A percentile compares a stretch with the other conserved stretches of the same genome.
phyloP scores from a whole-genome alignment of 2,888 invertebrate species.

The Scotopteryx bipunctaria region DNA sequence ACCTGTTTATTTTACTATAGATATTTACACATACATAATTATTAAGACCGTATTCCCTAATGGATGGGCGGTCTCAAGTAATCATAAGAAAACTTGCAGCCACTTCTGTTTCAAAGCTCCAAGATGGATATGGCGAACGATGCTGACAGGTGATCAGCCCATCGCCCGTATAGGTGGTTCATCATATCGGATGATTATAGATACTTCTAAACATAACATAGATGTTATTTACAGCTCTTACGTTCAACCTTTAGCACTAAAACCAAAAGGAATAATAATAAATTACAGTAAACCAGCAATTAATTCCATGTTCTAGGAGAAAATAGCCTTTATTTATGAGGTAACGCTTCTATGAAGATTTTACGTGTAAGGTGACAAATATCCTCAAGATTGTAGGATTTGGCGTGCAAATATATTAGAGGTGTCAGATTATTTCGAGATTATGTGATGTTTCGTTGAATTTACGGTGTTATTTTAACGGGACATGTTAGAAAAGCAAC shows the following conservation, averaged over 20 bases:
- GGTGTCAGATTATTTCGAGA: slow-evolving; percentile 32
- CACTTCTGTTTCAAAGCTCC: no score
- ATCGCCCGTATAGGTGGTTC: no score
- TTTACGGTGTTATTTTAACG: slow-evolving; percentile 15
- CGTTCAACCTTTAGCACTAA: slow-evolving; percentile 25
- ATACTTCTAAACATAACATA: no score
- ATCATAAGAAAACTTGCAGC: no score
- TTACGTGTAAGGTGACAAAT: slow-evolving; percentile 58
- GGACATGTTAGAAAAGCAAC: slow-evolving; percentile 7
- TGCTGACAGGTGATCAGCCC: no score
- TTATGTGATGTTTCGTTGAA: slow-evolving; percentile 18
- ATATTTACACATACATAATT: no score
- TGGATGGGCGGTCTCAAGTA: no score
- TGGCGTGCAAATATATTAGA: slow-evolving; percentile 32
- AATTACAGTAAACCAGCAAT: slow-evolving; percentile 33
- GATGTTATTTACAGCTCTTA: slow-evolving; percentile 11
- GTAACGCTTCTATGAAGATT: slow-evolving; percentile 53
- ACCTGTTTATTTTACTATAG: no score
- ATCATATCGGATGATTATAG: no score
- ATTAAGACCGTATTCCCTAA: no score
- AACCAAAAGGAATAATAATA: slow-evolving; percentile 25
- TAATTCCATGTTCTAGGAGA: slow-evolving; percentile 50
- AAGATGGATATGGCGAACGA: no score
- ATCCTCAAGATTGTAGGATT: slow-evolving; percentile 46
- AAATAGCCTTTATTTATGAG: slow-evolving; percentile 66